Evolutionary conservation across 1,140 invertebrate species (phyloP), one percentile per base, ranked within the genome.

Genomic region (Drosophila kepulauana): DNA sequence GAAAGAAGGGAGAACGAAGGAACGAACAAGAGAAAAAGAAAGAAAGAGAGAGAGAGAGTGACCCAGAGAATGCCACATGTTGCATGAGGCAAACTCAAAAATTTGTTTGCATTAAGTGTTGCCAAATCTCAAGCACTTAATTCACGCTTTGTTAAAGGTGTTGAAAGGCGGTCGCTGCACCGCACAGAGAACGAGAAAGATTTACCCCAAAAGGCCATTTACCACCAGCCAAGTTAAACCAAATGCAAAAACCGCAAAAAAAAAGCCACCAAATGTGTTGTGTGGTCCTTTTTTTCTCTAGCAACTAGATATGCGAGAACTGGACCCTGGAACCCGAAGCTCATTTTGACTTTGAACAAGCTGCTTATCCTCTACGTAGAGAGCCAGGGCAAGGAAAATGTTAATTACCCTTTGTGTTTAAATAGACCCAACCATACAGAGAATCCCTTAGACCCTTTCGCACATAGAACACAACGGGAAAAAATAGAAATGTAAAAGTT

Each of bases 361-460:
- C 84, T 88, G 84, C 84, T 88, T 88, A 87, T 87, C 84, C 84
- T 80, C 79, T 41, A 59, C 46, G 20, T 20, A 20, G 20, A 28
- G 46, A 64, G 79, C 63, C 67, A 25, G 77, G 66, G 43, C 70
- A 89, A 88, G 85, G 86, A 89, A 89, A 89, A 89, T 89, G 85
- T 89, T 89, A 89, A 89, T 89, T 89, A 89, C 85, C 85, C 85
- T 91, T 89, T 89, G 81, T 90, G 87, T 88, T 86, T 77, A 80
- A 89, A 90, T 81, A 90, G 85, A 89, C 82, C 81, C 78, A 51
- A 33, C 30, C 61, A 72, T 30, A 48, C 35, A 51, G 10, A n/a
- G 66, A 65, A 41, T 57, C 70, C 33, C 30, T 63, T 33, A 45
- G 61, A 25, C 62, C 28, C 57, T 66, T 48, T 11, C 43, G 20